Percentiles rank a stretch among this genome's conserved stretches.
phyloP scores from a whole-genome alignment of 2,797 vertebrate species.

The Podargus strigoides region DNA sequence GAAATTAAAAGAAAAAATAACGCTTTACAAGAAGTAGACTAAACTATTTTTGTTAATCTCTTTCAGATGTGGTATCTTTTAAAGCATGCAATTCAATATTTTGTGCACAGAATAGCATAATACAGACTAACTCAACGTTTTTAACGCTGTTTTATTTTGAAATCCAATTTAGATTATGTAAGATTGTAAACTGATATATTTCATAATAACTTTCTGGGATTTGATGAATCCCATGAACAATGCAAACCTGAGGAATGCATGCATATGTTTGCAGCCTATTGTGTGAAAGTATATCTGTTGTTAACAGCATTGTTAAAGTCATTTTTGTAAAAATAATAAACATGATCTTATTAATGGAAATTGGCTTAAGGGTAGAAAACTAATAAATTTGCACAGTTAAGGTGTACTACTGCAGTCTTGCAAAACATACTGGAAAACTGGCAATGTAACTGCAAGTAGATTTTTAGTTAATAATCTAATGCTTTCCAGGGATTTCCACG shows the following conservation, averaged over 20 bases:
- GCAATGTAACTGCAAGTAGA: background rate
- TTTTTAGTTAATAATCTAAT: background rate
- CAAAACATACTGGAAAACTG: background rate
- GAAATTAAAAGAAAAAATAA: conserved; percentile 5
- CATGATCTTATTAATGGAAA: background rate
- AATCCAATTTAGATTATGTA: background rate
- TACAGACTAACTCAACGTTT: conserved; percentile 1
- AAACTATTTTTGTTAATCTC: conserved; percentile 9
- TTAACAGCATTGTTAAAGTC: background rate
- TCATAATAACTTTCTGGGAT: background rate
- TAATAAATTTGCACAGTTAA: background rate
- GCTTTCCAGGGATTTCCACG: background rate
- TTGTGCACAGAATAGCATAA: background rate
- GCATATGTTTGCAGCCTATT: background rate
- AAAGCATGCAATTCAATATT: background rate
- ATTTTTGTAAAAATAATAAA: background rate
- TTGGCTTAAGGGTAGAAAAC: background rate
- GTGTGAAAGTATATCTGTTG: background rate
- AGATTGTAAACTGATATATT: background rate
- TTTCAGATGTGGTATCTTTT: background rate
- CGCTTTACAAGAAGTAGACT: background rate
- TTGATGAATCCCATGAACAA: background rate
- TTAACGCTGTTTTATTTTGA: conserved; percentile 12
- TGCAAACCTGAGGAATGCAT: background rate
- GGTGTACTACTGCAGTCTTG: background rate